Evolutionary conservation across 2,113 vertebrate genomes (phyloP), one percentile per base, ranked within the genome.

Genomic region (Bos taurus): DNA sequence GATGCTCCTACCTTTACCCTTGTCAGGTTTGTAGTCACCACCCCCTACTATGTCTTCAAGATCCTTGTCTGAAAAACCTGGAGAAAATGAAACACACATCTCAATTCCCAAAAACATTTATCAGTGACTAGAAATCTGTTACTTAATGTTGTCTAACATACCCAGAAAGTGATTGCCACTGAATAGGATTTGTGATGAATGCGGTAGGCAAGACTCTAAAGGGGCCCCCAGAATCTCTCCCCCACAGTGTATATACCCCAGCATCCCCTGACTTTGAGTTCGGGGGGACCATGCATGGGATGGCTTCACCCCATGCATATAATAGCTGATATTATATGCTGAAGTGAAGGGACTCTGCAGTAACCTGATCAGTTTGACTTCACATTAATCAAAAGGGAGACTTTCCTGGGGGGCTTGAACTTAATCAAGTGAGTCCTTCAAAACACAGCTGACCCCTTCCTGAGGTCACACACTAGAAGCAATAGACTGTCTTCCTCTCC

Each of bases 1-100:
- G 28, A 21, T 28, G n/a, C 1, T 52, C 92, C 96, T 98, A 99
- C 99, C 99, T 99, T 99, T 99, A 94, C 99, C 99, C 96, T 99
- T 99, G 95, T 99, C 99, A 0, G 99, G 99, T 46, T 98, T 99
- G 98, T 99, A 99, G 40, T 40, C 95, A 46, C 67, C 96, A 0
- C 96, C 92, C 0, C 98, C 99, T 9, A 98, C 1, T 0, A 99
- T 40, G 9, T 98, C 92, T 0, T 26, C 2, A 64, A 99, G 99
- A 95, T 99, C 99, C 0, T 97, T 91, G 0, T 99, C 99, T 5
- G 99, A 98, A 57, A 99, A 89, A 0, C 4, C 99, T 98, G 59
- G 91, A 98, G 93, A 28, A 17, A 97, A 97, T 0, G 6, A 67
- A 48, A 64, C 2, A 92, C 5, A 33, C 30, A 62, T 48, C 50